phyloP scores from a whole-genome alignment of 1,140 invertebrate genomes.

The Cotesia chilonis region DNA sequence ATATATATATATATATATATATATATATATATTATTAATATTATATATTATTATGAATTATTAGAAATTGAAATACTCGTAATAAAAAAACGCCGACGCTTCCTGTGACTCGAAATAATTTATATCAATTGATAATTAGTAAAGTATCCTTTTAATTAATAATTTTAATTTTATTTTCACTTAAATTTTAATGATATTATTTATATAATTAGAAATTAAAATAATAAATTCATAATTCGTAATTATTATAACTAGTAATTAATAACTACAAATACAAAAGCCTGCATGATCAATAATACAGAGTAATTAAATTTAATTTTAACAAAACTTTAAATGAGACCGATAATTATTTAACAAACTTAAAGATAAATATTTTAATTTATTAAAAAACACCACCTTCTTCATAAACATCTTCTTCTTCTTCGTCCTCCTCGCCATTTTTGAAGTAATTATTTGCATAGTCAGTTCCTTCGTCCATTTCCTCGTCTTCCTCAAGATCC shows the following conservation, averaged over 20 bases:
- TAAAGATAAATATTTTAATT: not conserved
- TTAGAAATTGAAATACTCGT: conserved; percentile 64
- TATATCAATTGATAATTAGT: conserved; percentile 3
- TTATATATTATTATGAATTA: conserved; percentile 42
- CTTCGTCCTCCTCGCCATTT: conserved; percentile 85
- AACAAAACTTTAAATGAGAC: not conserved
- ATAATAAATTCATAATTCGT: not conserved
- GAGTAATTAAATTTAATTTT: not conserved
- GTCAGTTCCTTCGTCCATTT: conserved; percentile 80
- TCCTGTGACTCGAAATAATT: conserved; percentile 51
- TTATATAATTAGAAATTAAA: not conserved
- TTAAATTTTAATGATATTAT: not conserved
- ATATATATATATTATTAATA: conserved; percentile 18
- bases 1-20: conserved; percentile 26
- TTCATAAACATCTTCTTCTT: conserved; percentile 86
- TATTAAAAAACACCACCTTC: conserved; percentile 76
- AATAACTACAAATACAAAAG: too few relatives aligned
- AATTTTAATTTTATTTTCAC: not conserved
- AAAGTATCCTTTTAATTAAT: conserved; percentile 1
- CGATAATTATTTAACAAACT: conserved; percentile 10
- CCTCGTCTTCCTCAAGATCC: conserved; percentile 69
- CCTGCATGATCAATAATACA: too few relatives aligned
- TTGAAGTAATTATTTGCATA: conserved; percentile 87
- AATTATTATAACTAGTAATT: too few relatives aligned
- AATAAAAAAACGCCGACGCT: conserved; percentile 64